Conservation (phyloP, 2,797 vertebrate genomes). For the Strix occidentalis region DNA sequence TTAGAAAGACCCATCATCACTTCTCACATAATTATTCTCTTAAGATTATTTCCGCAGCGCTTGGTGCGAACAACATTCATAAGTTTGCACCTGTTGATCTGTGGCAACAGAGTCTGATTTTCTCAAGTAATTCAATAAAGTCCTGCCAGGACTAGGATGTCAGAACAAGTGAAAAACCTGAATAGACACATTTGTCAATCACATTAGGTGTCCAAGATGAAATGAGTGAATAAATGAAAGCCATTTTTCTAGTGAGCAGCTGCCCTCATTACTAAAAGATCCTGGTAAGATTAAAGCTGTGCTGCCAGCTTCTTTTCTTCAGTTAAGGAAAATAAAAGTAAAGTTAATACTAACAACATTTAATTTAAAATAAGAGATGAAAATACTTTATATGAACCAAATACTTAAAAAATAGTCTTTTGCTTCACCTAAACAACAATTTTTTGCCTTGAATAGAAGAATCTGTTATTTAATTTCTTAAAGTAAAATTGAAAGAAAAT, state of each 20-base stretch:
- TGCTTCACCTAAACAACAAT: neutral
- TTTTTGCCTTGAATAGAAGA: neutral
- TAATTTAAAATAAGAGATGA: neutral
- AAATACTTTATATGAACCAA: neutral
- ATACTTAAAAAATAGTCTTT: neutral
- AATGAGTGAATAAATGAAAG: conserved; percentile 55
- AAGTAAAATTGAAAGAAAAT: neutral
- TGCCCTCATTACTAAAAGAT: conserved; percentile 28
- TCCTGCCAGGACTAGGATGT: conserved; percentile 30
- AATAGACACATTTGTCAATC: conserved; percentile 51
- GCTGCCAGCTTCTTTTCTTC: neutral
- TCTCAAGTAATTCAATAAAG: conserved; percentile 28
- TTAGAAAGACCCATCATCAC: conserved; percentile 15
- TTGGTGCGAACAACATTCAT: neutral
- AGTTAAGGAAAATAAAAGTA: neutral
- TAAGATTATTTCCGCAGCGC: neutral
- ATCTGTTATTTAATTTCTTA: neutral
- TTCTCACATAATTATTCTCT: conserved; percentile 22
- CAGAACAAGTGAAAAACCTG: conserved; percentile 48
- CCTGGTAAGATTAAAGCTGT: neutral
- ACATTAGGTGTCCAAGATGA: conserved; percentile 32
- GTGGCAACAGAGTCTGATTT: conserved; percentile 34
- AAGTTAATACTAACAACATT: neutral
- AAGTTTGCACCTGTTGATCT: conserved; percentile 59
- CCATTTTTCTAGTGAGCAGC: conserved; percentile 34